Evolutionary conservation across 2,113 vertebrate genomes (phyloP).

Genomic region (Taxidea taxus): DNA sequence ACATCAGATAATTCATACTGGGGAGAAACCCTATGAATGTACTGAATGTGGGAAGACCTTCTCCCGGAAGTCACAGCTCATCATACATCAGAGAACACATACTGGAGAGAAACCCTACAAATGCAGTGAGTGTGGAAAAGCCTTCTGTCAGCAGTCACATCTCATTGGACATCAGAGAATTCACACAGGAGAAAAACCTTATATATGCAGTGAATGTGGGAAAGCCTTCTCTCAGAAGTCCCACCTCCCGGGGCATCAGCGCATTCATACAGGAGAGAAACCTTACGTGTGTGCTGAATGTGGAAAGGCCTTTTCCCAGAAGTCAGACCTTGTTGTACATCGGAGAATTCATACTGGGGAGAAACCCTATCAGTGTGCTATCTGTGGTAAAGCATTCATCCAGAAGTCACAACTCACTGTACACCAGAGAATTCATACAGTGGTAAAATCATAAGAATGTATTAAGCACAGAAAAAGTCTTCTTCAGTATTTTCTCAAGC

Average conservation of each 20-base stretch:
- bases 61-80: slow-evolving; percentile 79
- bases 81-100: slow-evolving; percentile 67
- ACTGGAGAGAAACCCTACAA: slow-evolving; percentile 81
- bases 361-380: slow-evolving; percentile 57
- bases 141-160: slow-evolving; percentile 60
- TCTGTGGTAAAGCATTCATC: slow-evolving; percentile 47
- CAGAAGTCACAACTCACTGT: slow-evolving; percentile 35
- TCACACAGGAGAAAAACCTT: slow-evolving; percentile 72
- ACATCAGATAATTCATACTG: slow-evolving; percentile 81
- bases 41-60: slow-evolving; percentile 83
- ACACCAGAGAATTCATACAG: slow-evolving; percentile 30
- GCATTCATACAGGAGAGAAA: slow-evolving; percentile 72
- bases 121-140: slow-evolving; percentile 65
- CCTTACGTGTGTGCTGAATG: slow-evolving; percentile 69
- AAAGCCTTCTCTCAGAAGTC: slow-evolving; percentile 72
- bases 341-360: slow-evolving; percentile 69
- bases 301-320: slow-evolving; percentile 72
- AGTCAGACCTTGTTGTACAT: slow-evolving; percentile 70
- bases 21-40: slow-evolving; percentile 84
- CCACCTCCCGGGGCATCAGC: slow-evolving; percentile 66
- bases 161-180: slow-evolving; percentile 63
- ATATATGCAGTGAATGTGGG: slow-evolving; percentile 60
- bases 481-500: not conserved
- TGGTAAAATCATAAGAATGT: not conserved
- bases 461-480: not conserved